These are phyloP conservation scores for Athrips mouffetella DNA, from an alignment of 2,888 invertebrate species.

Conservation along the genomic window DNA sequence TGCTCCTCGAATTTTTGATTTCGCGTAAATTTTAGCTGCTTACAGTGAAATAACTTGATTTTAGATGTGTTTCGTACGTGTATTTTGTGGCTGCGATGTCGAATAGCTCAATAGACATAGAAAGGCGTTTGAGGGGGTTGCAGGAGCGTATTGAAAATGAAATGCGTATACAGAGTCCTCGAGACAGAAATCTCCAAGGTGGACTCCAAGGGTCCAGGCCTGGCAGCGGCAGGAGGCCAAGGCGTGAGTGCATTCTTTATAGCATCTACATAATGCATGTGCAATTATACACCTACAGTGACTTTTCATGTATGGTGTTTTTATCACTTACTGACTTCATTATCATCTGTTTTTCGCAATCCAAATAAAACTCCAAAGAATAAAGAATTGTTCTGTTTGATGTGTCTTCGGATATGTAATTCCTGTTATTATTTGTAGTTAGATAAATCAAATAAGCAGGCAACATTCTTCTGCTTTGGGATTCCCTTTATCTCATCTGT, in stretches of 20 bases:
- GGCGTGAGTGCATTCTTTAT: slow-evolving; percentile 72
- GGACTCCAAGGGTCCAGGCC: slow-evolving; percentile 69
- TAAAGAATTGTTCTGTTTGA: too few species aligned
- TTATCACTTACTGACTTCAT: not conserved
- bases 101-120: slow-evolving; percentile 84
- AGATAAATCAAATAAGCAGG: too few species aligned
- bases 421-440: too few species aligned
- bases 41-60: slow-evolving; percentile 48
- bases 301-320: not conserved
- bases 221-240: slow-evolving; percentile 80
- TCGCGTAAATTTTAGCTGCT: slow-evolving; percentile 54
- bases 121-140: slow-evolving; percentile 89
- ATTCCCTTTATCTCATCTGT: too few species aligned
- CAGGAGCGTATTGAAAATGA: slow-evolving; percentile 85
- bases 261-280: not conserved
- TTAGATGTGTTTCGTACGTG: slow-evolving; percentile 59
- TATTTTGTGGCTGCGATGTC: slow-evolving; percentile 77
- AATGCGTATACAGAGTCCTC: slow-evolving; percentile 81
- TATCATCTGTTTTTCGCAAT: slow-evolving; percentile 6
- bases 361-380: slow-evolving; percentile 21
- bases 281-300: not conserved
- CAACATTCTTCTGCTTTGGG: too few species aligned
- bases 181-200: slow-evolving; percentile 80
- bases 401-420: too few species aligned
- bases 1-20: slow-evolving; percentile 62